Percentiles rank a stretch among this genome's conserved stretches.
Conservation (phyloP, 2,888 invertebrate species). For the Teleogryllus oceanicus region DNA sequence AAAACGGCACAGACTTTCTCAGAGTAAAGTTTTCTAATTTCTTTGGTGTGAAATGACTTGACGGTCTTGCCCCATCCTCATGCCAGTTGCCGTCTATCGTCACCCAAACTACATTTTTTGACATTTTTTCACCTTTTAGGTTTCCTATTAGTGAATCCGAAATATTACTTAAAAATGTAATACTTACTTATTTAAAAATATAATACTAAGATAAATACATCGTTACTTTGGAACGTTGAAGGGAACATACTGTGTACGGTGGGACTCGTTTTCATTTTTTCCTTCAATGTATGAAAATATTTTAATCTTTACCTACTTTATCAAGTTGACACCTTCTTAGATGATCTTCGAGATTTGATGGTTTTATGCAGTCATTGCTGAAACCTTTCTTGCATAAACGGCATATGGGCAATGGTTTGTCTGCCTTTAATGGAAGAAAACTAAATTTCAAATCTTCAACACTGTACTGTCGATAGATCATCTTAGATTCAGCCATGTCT, state of each 20-base stretch:
- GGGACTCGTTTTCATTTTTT: constrained; percentile 36
- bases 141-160: no score
- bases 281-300: constrained; percentile 40
- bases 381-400: constrained; percentile 31
- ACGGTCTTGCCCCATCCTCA: no score
- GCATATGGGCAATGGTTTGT: constrained; percentile 30
- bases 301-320: constrained; percentile 40
- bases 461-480: constrained; percentile 35
- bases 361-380: constrained; percentile 23
- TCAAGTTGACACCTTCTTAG: constrained; percentile 41
- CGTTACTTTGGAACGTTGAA: constrained; percentile 38
- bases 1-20: no score
- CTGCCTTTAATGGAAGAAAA: constrained; percentile 30
- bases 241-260: constrained; percentile 35
- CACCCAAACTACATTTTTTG: no score
- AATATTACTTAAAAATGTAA: no score
- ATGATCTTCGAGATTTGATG: constrained; percentile 41
- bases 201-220: constrained; percentile 29
- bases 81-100: no score
- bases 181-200: no score
- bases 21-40: no score
- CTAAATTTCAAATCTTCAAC: constrained; percentile 37
- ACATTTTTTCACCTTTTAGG: no score
- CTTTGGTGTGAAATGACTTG: no score
- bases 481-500: constrained; percentile 32